A percentile compares a stretch with the other conserved stretches of the same genome.
Evolutionary conservation across 2,888 invertebrate genomes (phyloP).

Genomic region (Pollenia griseotomentosa): DNA sequence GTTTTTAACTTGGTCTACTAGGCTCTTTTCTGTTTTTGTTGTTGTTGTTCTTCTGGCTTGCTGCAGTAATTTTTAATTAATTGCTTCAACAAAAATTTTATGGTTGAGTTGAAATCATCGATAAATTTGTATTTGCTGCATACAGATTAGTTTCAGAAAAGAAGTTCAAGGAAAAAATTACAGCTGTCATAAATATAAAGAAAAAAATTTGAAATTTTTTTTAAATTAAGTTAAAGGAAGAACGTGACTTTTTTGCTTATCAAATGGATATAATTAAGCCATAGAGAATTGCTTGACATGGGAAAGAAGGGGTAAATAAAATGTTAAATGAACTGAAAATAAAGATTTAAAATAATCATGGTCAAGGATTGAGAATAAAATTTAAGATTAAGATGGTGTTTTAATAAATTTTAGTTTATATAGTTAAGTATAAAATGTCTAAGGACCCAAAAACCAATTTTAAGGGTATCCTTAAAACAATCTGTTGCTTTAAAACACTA

Average conservation of each 20-base stretch:
- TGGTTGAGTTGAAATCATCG: slow-evolving; percentile 70
- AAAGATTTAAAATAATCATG: neutral
- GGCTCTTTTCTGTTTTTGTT: slow-evolving; percentile 13
- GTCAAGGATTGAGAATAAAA: neutral
- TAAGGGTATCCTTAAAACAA: too few species aligned
- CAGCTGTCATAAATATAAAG: neutral
- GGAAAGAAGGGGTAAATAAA: neutral
- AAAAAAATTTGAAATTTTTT: neutral
- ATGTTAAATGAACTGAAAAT: neutral
- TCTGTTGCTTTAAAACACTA: too few species aligned
- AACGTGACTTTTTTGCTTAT: slow-evolving; percentile 26
- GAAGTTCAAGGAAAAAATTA: slow-evolving; percentile 57
- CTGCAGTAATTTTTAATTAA: slow-evolving; percentile 73
- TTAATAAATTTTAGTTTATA: too few species aligned
- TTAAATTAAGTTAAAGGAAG: slow-evolving; percentile 37
- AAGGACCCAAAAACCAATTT: too few species aligned
- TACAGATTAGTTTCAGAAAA: slow-evolving; percentile 24
- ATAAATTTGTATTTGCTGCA: slow-evolving; percentile 56
- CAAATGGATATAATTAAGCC: slow-evolving; percentile 31
- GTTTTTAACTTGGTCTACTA: neutral
- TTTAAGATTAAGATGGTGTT: too few species aligned
- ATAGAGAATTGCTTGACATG: neutral
- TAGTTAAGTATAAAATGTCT: too few species aligned
- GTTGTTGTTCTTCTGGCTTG: slow-evolving; percentile 16
- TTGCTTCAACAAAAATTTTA: slow-evolving; percentile 67